Evolutionary conservation across 2,113 vertebrate species (phyloP).

Genomic region (Tretioscincus oriximinensis): DNA sequence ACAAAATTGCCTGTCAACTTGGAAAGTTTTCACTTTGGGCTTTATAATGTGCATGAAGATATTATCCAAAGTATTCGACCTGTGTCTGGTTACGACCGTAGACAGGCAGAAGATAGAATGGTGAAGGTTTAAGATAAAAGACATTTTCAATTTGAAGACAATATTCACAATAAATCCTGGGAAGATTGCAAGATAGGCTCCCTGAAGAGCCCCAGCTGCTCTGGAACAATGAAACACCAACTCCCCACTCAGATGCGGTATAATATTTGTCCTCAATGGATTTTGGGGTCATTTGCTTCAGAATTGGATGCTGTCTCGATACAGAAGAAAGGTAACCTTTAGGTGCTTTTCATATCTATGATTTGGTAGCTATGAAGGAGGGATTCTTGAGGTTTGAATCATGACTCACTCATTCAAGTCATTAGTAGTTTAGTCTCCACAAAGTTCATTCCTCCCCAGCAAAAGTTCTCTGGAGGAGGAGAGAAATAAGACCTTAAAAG

Average conservation of each 20-base stretch:
- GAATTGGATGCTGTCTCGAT: background rate
- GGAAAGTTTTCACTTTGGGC: too few species aligned
- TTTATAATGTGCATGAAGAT: too few species aligned
- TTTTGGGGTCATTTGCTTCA: background rate
- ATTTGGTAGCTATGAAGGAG: background rate
- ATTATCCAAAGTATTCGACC: too few species aligned
- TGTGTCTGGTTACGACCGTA: too few species aligned
- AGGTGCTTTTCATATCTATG: background rate
- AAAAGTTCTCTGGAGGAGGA: background rate
- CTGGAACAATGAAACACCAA: too few species aligned
- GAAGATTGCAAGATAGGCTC: too few species aligned
- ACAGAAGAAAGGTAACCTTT: background rate
- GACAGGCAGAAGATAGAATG: too few species aligned
- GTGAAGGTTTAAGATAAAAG: too few species aligned
- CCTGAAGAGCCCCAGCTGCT: too few species aligned
- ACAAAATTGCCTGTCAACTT: background rate
- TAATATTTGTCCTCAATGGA: too few species aligned
- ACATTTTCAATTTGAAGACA: too few species aligned
- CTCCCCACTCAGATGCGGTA: background rate
- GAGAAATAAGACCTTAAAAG: background rate
- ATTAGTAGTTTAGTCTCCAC: background rate
- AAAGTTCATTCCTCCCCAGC: constrained; percentile 10
- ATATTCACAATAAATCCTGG: too few species aligned
- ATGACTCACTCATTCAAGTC: constrained; percentile 19
- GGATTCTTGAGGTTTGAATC: background rate